Percentiles rank a stretch among this genome's conserved stretches.
These are phyloP conservation scores for Brachypalpus laphriformis DNA, from an alignment of 2,888 invertebrate species.

Conservation along the genomic window DNA sequence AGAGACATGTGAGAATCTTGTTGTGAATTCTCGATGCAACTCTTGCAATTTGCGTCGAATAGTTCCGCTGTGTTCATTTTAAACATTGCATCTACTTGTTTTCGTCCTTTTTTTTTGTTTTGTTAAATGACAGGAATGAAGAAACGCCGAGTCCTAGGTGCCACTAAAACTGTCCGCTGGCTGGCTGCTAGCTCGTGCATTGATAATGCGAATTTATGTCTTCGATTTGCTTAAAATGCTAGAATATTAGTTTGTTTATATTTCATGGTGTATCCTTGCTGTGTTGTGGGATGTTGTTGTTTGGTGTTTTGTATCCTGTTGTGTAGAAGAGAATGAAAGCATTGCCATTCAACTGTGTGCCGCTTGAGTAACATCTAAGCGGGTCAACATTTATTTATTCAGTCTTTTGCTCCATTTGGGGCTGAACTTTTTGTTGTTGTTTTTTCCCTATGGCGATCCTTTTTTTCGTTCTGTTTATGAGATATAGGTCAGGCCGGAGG, in stretches of 20 bases:
- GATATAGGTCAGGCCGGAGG: slow-evolving; percentile 17
- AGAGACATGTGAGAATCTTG: slow-evolving; percentile 14
- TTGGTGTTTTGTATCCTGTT: background rate
- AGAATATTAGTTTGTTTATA: slow-evolving; percentile 64
- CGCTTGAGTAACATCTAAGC: slow-evolving; percentile 36
- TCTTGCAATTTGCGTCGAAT: slow-evolving; percentile 61
- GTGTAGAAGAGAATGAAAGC: background rate
- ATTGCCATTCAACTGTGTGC: slow-evolving; percentile 6
- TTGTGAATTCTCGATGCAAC: slow-evolving; percentile 47
- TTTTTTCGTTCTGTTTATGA: slow-evolving; percentile 31
- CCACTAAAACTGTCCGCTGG: slow-evolving; percentile 45
- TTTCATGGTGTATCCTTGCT: slow-evolving; percentile 43
- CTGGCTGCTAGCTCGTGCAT: slow-evolving; percentile 79
- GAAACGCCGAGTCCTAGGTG: slow-evolving; percentile 38
- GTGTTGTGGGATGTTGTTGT: background rate
- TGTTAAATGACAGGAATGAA: slow-evolving; percentile 39
- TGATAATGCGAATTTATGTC: slow-evolving; percentile 80
- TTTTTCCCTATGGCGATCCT: background rate
- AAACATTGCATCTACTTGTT: background rate
- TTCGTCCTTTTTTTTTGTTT: slow-evolving; percentile 6
- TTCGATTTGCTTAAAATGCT: slow-evolving; percentile 70
- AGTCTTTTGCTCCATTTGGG: slow-evolving; percentile 36
- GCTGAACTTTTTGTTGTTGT: slow-evolving; percentile 1
- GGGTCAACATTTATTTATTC: slow-evolving; percentile 61
- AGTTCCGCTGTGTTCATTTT: slow-evolving; percentile 32